Base-by-base conservation (phyloP, 2,113 vertebrate genomes). In the Echinops telfairi region DNA sequence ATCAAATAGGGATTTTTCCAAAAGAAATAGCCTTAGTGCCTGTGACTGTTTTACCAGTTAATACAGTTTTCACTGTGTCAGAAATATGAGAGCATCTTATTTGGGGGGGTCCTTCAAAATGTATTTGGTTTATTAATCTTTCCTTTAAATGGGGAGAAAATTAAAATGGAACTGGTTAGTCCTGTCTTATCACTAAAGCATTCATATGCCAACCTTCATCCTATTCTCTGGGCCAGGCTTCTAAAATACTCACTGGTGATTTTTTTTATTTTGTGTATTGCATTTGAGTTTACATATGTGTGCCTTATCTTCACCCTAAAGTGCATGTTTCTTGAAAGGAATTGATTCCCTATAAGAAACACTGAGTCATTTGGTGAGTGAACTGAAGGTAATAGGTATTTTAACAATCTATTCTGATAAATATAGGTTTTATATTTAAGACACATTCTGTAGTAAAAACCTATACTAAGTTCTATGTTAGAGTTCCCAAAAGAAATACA, bases 11-110 rank as follows among this genome's bases (percentile, higher is more conserved):
- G 23, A 77, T 77, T 89, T 88, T 53, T 53, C 57, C 25, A 91
- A 78, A 87, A 81, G 27, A 71, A 91, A 93, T 88, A 53, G 38
- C 60, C 79, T 68, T 82, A 66, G 23, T 38, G 27, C 64, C 80
- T 58, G 19, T 38, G 27, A 64, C 80, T 58, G 71, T 47, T 80
- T 92, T 23, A 57, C 43, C 36, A 82, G 66, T 29, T 82, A 94
- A 64, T 64, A 64, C 3, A 4, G 25, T 85, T 93, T 73, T 71
- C 43, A 57, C 10, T 0, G 12, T 89, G n/a, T 40, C 8, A 40
- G 33, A 57, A 90, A 40, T n/a, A 73, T 75, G 29, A 22, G 58
- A 19, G 43, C 43, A 77, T 81, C 22, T 10, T 89, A 0, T 62
- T 71, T 40, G 3, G 40, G 53, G 70, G 70, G 23, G 25, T 57